These are phyloP conservation scores for Phorcus lineatus DNA, from an alignment of 2,888 invertebrate species.

Conservation along the genomic window DNA sequence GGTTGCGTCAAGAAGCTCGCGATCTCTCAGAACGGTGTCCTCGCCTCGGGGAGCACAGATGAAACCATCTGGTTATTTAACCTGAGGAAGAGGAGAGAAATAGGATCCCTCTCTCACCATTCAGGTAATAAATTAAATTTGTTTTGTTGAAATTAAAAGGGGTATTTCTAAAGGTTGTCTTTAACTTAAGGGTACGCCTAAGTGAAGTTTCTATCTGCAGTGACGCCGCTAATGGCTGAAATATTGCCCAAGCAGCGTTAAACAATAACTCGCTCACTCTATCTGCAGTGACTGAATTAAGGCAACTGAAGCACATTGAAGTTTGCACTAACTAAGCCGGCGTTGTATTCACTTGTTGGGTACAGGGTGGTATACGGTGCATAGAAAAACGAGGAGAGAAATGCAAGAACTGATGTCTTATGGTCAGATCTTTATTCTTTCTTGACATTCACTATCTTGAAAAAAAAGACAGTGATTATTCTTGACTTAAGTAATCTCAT, in stretches of 20 bases:
- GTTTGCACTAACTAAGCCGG: constrained; percentile 19
- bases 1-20: constrained; percentile 86
- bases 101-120: constrained; percentile 88
- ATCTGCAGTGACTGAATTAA: no score
- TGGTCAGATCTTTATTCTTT: background rate
- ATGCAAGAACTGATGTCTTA: background rate
- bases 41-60: constrained; percentile 92
- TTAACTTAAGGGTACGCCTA: no score
- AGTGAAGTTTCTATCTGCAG: no score
- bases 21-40: constrained; percentile 80
- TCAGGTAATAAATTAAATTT: constrained; percentile 78
- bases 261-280: no score
- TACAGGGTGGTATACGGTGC: constrained; percentile 21
- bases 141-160: background rate
- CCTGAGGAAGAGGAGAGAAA: constrained; percentile 85
- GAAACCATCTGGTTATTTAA: constrained; percentile 91
- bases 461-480: background rate
- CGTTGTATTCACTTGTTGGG: background rate
- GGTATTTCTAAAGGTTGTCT: no score
- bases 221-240: no score
- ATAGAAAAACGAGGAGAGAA: background rate
- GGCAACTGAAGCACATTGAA: no score
- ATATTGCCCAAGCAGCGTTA: no score
- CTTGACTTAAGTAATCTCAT: no score
- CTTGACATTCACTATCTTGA: constrained; percentile 37